Evolutionary conservation across 2,113 vertebrate species (phyloP), one percentile per base, ranked within the genome.

Genomic region (Psittacara wagleri): DNA sequence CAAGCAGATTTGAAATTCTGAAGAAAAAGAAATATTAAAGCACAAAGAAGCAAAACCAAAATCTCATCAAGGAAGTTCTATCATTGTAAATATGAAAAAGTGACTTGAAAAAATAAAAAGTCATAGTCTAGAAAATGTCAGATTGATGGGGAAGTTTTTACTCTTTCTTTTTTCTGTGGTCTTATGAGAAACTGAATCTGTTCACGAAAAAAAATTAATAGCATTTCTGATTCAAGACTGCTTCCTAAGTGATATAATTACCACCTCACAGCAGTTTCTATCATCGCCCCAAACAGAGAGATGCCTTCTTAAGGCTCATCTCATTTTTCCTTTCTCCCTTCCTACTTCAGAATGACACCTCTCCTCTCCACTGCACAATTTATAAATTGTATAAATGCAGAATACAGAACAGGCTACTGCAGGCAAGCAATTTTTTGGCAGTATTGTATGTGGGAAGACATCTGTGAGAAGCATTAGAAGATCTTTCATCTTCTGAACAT

Each of bases 401-500:
- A 96, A 96, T 97, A 93, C 94, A 96, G 80, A 97, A 94, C 75
- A 96, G 91, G 84, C 86, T 97, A 96, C 92, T 92, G 94, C 77
- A 96, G 97, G 95, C 94, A 97, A 96, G 94, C 35, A 44, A 88
- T 96, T 95, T 94, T 96, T 97, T 96, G 95, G 95, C 96, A 98
- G 93, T 96, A 96, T 77, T 97, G 64, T 94, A 97, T 96, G 96
- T 98, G 94, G 94, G 92, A 97, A 98, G 95, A 98, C 96, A 98
- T 98, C 96, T 97, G 95, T 97, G 96, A 98, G 91, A 97, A 95
- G 85, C 88, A 97, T 90, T 62, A 91, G 95, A 97, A 98, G 95
- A 96, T 97, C 91, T 97, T 97, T 97, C 96, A 96, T 97, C 94
- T 97, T 97, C 95, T 96, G 96, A 98, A 98, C 96, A 96, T 97